These are phyloP conservation scores for Orthosia incerta DNA, from an alignment of 2,888 invertebrate genomes.

Conservation along the genomic window DNA sequence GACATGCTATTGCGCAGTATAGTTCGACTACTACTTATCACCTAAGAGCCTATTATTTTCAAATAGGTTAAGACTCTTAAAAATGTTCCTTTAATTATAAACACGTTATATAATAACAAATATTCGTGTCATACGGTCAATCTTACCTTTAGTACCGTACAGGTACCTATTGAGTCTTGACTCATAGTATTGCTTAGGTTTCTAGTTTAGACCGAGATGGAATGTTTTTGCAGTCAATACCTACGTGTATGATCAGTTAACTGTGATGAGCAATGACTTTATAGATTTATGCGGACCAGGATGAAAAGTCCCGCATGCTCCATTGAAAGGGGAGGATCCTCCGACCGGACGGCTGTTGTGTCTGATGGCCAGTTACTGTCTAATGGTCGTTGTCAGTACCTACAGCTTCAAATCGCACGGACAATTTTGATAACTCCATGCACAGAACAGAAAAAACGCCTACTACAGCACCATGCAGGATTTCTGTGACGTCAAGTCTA, in stretches of 20 bases:
- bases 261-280: neutral
- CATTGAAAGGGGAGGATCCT: no score
- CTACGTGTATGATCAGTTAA: neutral
- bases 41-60: conserved; percentile 25
- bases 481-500: no score
- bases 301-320: no score
- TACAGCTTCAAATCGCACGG: no score
- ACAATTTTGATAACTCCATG: no score
- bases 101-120: neutral
- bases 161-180: neutral
- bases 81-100: neutral
- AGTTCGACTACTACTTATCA: conserved; percentile 52
- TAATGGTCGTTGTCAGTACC: no score
- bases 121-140: conserved; percentile 1
- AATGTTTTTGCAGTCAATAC: no score
- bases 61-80: neutral
- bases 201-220: neutral
- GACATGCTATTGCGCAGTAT: conserved; percentile 52
- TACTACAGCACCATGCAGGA: no score
- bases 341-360: no score
- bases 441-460: no score
- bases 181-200: neutral
- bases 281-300: no score
- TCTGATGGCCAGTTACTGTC: no score
- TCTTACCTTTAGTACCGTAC: conserved; percentile 4